Evolutionary conservation across 2,113 vertebrate species (phyloP).

Genomic region (Stegostoma tigrinum): DNA sequence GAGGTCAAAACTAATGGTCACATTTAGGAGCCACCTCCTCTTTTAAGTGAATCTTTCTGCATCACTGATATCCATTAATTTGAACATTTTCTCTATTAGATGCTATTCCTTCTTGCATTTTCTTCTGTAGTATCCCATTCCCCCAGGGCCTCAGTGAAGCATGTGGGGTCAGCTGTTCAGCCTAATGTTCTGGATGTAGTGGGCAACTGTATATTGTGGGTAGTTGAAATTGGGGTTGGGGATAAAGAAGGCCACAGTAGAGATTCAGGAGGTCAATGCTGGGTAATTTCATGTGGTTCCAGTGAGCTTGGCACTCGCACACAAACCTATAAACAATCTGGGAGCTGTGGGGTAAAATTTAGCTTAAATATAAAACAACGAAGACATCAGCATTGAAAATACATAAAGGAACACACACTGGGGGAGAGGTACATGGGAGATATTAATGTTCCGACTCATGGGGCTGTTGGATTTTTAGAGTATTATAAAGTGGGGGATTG

Average conservation of each 20-base stretch:
- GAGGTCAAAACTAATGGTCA: neutral
- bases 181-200: neutral
- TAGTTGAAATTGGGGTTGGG: neutral
- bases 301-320: neutral
- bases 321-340: neutral
- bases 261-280: neutral
- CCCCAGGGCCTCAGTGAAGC: neutral
- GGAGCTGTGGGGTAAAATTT: neutral
- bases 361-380: neutral
- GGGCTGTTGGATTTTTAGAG: neutral
- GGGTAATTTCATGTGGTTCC: neutral
- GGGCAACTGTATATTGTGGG: neutral
- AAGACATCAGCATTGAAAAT: neutral
- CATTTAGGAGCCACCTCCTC: neutral
- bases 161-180: no score
- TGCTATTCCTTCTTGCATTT: neutral
- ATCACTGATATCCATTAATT: neutral
- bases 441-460: neutral
- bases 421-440: neutral
- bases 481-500: neutral
- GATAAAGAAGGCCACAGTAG: neutral
- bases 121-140: neutral
- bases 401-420: neutral
- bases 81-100: neutral
- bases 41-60: neutral